A percentile compares a stretch with the other conserved stretches of the same genome.
Evolutionary conservation across 2,888 invertebrate species (phyloP).

Genomic region (Metellina segmentata): DNA sequence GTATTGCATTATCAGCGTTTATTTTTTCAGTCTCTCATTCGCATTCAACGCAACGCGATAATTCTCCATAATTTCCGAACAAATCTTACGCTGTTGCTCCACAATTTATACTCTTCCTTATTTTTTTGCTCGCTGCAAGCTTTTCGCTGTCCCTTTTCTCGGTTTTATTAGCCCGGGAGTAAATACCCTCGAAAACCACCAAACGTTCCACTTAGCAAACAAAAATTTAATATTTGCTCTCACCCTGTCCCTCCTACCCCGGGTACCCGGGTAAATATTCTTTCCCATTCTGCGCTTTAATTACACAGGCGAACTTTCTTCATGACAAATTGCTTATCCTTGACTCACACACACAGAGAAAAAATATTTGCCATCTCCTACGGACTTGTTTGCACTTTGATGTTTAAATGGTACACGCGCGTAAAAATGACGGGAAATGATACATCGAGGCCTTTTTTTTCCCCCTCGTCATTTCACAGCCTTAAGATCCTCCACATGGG

Average conservation of each 20-base stretch:
- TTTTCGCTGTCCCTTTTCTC: not conserved
- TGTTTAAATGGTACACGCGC: not conserved
- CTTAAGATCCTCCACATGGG: too few species aligned
- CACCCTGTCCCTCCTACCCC: constrained; percentile 9
- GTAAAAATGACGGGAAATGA: not conserved
- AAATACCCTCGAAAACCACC: not conserved
- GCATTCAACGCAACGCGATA: too few species aligned
- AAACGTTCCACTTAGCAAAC: not conserved
- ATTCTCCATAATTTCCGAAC: too few species aligned
- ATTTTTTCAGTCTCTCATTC: too few species aligned
- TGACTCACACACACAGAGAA: not conserved
- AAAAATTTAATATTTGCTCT: constrained; percentile 33
- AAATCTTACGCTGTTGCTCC: too few species aligned
- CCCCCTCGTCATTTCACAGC: not conserved
- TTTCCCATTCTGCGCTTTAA: constrained; percentile 20
- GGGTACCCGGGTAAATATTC: not conserved
- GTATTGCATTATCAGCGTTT: too few species aligned
- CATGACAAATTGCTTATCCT: not conserved
- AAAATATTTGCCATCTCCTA: not conserved
- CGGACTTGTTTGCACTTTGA: not conserved
- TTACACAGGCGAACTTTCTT: constrained; percentile 1
- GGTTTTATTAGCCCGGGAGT: not conserved
- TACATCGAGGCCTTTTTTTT: not conserved
- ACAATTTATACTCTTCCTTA: too few species aligned
- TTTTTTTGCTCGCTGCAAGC: too few species aligned